Evolutionary conservation across 23 tunicate species (phyloP), one percentile per base, ranked within the genome.

Genomic region (Botrylloides violaceus): DNA sequence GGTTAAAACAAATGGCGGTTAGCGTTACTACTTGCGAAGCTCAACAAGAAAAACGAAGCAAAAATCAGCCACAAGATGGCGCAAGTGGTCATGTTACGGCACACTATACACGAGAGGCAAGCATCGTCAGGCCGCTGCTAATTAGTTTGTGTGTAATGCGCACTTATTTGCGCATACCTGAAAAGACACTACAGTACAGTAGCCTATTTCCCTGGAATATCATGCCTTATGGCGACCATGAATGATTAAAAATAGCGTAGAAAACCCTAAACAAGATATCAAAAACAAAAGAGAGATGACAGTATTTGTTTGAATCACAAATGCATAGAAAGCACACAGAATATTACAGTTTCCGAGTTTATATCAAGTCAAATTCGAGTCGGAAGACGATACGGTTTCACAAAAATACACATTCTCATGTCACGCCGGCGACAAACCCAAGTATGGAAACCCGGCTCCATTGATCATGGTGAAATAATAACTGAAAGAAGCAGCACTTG

Each of bases 261-360:
- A 9, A 43, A 43, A 43, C 15, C 9, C 12, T 43, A 43, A 43
- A 43, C 53, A 43, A 43, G 15, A 43, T 43, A 43, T 43, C 53
- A 43, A 43, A n/a, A n/a, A n/a, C n/a, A n/a, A n/a, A 43, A 43
- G 53, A 15, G 15, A 43, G 53, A 43, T 43, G 53, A 43, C 53
- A 43, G 53, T 43, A 43, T 43, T 43, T 9, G 53, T 43, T 43
- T 9, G 53, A 9, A 43, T 7, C 53, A 15, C 53, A 43, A 43
- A 43, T 43, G 53, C 53, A 43, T 43, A 43, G 53, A 15, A 43
- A 43, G 53, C 53, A 43, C 53, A 43, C 53, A 43, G 53, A 43
- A 43, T 43, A 43, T 43, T 43, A 43, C 53, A 43, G 53, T 43
- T 43, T 43, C 53, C 9, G 15, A 43, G n/a, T n/a, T 15, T 9